Percentiles rank a stretch among this genome's conserved stretches.
These are phyloP conservation scores for Oenanthe oenanthe DNA, from an alignment of 2,113 vertebrate genomes.

Conservation along the genomic window DNA sequence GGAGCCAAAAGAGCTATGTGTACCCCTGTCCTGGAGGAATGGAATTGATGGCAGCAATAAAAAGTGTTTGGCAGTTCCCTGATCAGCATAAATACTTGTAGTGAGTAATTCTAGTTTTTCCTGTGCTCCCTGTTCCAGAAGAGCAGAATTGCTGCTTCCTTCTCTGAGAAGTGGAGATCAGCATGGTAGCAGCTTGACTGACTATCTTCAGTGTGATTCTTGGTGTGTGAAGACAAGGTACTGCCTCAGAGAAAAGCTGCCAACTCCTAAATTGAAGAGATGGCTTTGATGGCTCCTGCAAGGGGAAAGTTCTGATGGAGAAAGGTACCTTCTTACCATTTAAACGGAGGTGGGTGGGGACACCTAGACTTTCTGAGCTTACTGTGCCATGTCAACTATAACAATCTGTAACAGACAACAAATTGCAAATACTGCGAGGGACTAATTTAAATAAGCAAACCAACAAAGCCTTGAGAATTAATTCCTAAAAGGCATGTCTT, in stretches of 20 bases:
- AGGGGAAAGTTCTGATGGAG: not conserved
- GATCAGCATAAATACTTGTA: slow-evolving; percentile 16
- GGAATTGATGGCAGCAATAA: slow-evolving; percentile 52
- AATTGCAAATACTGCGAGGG: not conserved
- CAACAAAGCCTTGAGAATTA: not conserved
- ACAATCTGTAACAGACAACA: not conserved
- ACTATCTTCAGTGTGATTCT: not conserved
- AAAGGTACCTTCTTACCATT: not conserved
- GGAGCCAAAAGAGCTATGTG: slow-evolving; percentile 12
- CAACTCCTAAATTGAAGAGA: not conserved
- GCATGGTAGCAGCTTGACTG: not conserved
- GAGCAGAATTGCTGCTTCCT: slow-evolving; percentile 9
- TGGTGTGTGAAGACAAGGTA: slow-evolving; percentile 16
- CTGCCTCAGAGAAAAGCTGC: slow-evolving; percentile 24
- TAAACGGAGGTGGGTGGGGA: not conserved
- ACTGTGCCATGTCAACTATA: not conserved
- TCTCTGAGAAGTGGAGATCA: not conserved
- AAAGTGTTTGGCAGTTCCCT: slow-evolving; percentile 45
- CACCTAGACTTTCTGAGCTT: not conserved
- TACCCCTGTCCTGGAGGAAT: not conserved
- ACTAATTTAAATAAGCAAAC: not conserved
- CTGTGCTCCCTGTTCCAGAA: slow-evolving; percentile 35
- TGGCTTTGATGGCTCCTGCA: not conserved
- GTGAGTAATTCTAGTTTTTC: slow-evolving; percentile 13
- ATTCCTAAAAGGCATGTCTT: not conserved